Evolutionary conservation across 2,797 vertebrate species (phyloP).

Genomic region (Eulemur albifrons): DNA sequence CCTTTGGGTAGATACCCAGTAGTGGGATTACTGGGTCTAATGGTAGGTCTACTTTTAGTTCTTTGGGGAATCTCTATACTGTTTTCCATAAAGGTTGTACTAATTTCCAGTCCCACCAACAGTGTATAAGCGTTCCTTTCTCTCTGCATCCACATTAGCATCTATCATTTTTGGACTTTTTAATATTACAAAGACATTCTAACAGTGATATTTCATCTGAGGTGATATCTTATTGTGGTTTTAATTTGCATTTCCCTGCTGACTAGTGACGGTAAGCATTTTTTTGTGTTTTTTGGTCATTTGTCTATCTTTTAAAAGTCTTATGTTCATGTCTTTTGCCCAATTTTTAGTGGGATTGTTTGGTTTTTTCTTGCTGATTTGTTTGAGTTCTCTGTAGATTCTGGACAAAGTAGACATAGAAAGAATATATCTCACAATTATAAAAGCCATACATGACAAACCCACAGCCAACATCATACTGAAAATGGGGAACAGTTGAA

Average conservation of each 20-base stretch:
- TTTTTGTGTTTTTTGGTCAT: no score
- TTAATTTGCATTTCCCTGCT: no score
- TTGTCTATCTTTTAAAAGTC: no score
- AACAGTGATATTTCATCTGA: no score
- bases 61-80: not conserved
- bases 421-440: no score
- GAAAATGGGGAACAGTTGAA: no score
- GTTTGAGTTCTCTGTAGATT: not conserved
- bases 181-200: not conserved
- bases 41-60: not conserved
- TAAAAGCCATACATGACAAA: not conserved
- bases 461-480: not conserved
- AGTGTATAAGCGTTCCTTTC: not conserved
- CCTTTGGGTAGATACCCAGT: not conserved
- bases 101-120: not conserved
- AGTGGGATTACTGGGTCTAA: not conserved
- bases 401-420: no score
- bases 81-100: not conserved
- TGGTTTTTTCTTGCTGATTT: not conserved
- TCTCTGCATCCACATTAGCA: not conserved
- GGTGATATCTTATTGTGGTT: no score
- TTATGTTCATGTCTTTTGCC: no score
- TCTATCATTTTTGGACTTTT: not conserved
- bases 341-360: no score
- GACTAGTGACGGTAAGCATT: no score